Evolutionary conservation across 2,113 vertebrate species (phyloP).

Genomic region (Heteronetta atricapilla): DNA sequence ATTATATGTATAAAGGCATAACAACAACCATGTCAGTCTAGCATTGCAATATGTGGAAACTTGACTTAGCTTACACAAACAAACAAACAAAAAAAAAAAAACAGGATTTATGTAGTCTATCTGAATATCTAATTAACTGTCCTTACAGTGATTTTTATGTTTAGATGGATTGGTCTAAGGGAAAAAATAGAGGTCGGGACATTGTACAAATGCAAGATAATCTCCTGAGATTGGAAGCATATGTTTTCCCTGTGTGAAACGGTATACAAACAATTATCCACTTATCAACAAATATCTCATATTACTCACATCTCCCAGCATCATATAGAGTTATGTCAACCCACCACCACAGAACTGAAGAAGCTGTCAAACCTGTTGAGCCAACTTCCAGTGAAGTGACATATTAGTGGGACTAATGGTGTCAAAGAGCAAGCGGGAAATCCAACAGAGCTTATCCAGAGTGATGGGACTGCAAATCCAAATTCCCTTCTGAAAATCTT

Average conservation of each 20-base stretch:
- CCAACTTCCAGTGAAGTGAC: not conserved
- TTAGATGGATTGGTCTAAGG: not conserved
- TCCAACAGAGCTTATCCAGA: not conserved
- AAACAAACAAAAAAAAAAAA: not conserved
- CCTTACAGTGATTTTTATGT: not conserved
- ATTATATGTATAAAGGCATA: not conserved
- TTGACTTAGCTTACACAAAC: not conserved
- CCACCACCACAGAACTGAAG: not conserved
- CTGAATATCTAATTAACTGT: not conserved
- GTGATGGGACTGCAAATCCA: not conserved
- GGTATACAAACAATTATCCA: slow-evolving; percentile 28
- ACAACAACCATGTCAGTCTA: not conserved
- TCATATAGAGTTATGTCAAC: not conserved
- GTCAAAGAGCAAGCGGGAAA: not conserved
- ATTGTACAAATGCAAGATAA: not conserved
- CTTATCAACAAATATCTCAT: slow-evolving; percentile 15
- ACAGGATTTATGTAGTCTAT: not conserved
- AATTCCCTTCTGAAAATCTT: not conserved
- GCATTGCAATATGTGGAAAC: not conserved
- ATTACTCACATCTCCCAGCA: not conserved
- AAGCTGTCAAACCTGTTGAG: slow-evolving; percentile 14
- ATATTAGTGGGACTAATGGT: not conserved
- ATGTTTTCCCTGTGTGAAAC: slow-evolving; percentile 56
- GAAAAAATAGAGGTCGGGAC: not conserved
- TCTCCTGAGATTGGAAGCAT: slow-evolving; percentile 4